Conservation (phyloP, 2,113 vertebrate genomes). For the Glaucidium brasilianum region DNA sequence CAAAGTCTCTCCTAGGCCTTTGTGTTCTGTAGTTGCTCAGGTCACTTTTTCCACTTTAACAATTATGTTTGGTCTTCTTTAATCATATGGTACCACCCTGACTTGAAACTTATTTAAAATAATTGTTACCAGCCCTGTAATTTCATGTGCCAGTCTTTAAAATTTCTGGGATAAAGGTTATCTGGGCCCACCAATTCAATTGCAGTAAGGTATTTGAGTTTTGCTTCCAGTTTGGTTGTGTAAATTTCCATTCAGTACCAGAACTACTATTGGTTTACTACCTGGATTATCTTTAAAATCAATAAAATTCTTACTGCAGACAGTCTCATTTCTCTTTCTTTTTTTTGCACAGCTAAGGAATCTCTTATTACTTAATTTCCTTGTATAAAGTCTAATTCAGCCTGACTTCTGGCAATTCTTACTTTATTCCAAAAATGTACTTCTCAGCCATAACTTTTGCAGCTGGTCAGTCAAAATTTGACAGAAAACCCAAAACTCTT, state of each 20-base stretch:
- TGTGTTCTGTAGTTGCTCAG: neutral
- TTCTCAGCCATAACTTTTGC: neutral
- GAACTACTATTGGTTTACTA: neutral
- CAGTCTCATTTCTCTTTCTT: neutral
- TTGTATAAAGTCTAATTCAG: neutral
- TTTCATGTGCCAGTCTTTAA: neutral
- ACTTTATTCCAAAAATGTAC: neutral
- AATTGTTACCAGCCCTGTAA: neutral
- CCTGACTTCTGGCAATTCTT: neutral
- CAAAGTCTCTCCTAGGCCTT: neutral
- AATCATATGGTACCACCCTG: neutral
- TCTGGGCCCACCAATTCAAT: neutral
- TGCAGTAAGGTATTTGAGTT: neutral
- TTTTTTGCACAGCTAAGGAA: neutral
- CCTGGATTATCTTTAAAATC: neutral
- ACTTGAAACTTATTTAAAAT: neutral
- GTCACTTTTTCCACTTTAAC: neutral
- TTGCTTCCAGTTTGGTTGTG: neutral
- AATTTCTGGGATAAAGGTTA: neutral
- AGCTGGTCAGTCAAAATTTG: neutral
- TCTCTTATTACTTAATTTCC: neutral
- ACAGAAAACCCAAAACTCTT: neutral
- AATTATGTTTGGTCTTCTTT: neutral
- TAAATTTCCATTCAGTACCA: neutral
- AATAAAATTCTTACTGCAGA: neutral